Evolutionary conservation across 1,140 invertebrate genomes (phyloP), one percentile per base, ranked within the genome.

Genomic region (Leptonema lineaticorne): DNA sequence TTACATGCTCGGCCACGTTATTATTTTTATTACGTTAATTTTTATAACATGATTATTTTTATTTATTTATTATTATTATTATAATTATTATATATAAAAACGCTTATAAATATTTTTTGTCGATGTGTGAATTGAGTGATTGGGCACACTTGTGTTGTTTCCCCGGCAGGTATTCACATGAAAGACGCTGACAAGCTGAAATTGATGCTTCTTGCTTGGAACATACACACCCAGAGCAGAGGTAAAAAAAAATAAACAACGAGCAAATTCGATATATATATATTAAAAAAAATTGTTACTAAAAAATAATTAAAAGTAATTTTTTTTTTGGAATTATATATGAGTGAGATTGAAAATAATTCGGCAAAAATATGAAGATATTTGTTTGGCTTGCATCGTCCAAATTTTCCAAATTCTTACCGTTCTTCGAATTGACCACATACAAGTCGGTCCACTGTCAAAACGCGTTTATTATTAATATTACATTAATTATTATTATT

Each of bases 171-270:
- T 64, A 64, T 64, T 64, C 62, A 64, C 81, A 88, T 89, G 85
- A 92, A 91, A 88, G 89, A 92, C 78, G 88, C 88, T 74, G 89
- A 92, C 83, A 92, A 91, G 83, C 85, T 92, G 83, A 92, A 90
- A 85, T 84, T 90, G 83, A 91, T 92, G 89, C 85, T 92, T 81
- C 86, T 91, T 75, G 89, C 89, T 76, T 92, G 90, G 90, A 91
- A 91, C 86, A 90, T 90, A 83, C 89, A 90, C 81, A 88, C 82
- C 84, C 88, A 86, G 84, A 83, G 60, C 22, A 67, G 59, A 72
- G 71, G 71, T 72, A 72, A 72, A 64, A 37, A 48, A 29, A 63
- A 24, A 20, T 14, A 26, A 6, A 2, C 37, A 16, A 41, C 37
- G 16, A 41, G 16, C 37, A 41, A 41, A 11, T 41, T 14, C 37